Evolutionary conservation across 1,140 invertebrate species (phyloP).

Genomic region (Philaenus spumarius): DNA sequence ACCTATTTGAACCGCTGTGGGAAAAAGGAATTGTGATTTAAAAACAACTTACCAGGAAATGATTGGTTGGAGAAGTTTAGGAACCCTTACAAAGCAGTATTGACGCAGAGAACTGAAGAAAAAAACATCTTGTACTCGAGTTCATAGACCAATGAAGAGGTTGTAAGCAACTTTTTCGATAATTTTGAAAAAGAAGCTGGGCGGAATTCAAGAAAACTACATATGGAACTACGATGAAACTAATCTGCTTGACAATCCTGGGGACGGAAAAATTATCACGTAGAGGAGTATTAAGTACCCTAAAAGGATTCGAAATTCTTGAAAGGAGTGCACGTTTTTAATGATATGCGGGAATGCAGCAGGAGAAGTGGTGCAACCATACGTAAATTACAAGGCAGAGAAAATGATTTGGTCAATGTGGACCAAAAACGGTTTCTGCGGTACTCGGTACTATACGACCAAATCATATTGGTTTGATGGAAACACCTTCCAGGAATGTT

Average conservation of each 20-base stretch:
- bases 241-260: not conserved
- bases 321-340: not conserved
- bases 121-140: not conserved
- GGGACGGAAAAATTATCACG: not conserved
- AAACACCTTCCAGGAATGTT: conserved; percentile 1
- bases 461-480: conserved; percentile 14
- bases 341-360: not conserved
- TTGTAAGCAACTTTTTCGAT: not conserved
- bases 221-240: not conserved
- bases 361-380: not conserved
- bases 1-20: not conserved
- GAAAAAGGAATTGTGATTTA: not conserved
- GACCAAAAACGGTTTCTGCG: not conserved
- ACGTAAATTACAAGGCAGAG: not conserved
- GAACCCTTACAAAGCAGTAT: not conserved
- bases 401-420: too few relatives aligned
- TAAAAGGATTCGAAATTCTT: not conserved
- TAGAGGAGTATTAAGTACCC: not conserved
- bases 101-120: not conserved
- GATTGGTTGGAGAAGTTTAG: not conserved
- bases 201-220: not conserved
- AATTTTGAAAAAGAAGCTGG: not conserved
- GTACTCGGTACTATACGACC: not conserved
- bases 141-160: not conserved
- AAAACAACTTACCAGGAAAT: not conserved